Evolutionary conservation across 2,888 invertebrate species (phyloP), one percentile per base, ranked within the genome.

Genomic region (Norana najaformis): DNA sequence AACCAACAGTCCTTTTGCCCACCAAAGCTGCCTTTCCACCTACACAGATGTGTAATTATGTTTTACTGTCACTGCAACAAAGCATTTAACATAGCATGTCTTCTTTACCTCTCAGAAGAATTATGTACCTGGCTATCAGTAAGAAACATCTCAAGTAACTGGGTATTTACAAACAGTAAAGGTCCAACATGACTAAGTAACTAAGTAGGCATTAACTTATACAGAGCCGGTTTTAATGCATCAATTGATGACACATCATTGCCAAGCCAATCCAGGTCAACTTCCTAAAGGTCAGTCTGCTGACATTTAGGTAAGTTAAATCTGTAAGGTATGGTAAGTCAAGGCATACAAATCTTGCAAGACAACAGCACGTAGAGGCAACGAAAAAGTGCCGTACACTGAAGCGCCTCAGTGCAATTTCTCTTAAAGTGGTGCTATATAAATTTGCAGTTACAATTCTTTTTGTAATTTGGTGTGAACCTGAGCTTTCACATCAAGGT

Each of bases 1-100:
- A 99, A 98, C 97, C 97, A 98, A 91, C 97, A 97, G 93, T 98
- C 97, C 90, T 96, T 96, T 95, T 97, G 97, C 30, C 98, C 98
- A 23, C 98, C 98, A 94, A 98, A 98, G 95, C 99, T 98, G 0
- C 99, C 99, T 82, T 97, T 96, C 98, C 98, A 99, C 95, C 95
- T 95, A 91, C 37, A 34, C 30, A n/a, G 23, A 20, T 47, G 20
- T 23, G 23, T n/a, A 23, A 23, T 23, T 47, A 23, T 14, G n/a
- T n/a, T n/a, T n/a, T n/a, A 69, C 30, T n/a, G 16, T n/a, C 30
- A 69, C n/a, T 69, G 1, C 69, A 41, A 41, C 41, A 41, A 18
- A 41, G 41, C 41, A 41, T 16, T 41, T 53, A 30, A 53, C n/a
- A n/a, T 5, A n/a, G n/a, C n/a, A 16, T n/a, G 11, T 4, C 0